Base-by-base conservation (phyloP, 1,140 invertebrate genomes). In the Drosophila sproati region DNA sequence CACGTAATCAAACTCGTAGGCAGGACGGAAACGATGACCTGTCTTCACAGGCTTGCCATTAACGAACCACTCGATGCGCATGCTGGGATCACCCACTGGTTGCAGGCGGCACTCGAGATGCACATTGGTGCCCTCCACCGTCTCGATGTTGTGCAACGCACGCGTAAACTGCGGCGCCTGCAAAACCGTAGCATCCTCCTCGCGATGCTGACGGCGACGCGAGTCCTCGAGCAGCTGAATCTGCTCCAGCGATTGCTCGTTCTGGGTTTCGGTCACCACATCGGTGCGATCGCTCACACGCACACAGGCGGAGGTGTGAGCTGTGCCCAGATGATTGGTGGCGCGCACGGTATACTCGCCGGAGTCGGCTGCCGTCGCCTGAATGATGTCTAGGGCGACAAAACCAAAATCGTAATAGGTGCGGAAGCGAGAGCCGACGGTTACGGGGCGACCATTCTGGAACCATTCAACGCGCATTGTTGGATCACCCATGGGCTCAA, bases 1-100 rank as follows among this genome's bases (percentile, higher is more conserved):
- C 5, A 99, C 98, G 91, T 99, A 99, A 91, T 99, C 98, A 93
- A 99, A 99, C 93, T 99, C 98, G 93, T 99, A 97, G 3, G 98
- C 97, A 51, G 98, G 98, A 93, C 98, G 95, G 94, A 99, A 99
- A 69, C 98, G 95, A 92, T 99, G 98, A 10, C 98, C 98, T 41
- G 96, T 96, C 92, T 96, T 96, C 3, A 98, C 95, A 20, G 96
- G 97, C 77, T 96, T 94, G 48, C 98, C 98, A 93, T 99, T 99
- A 29, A 98, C 96, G 91, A 98, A 97, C 99, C 99, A 99, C 80
- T 99, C 98, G 4, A 99, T 97, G 92, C 95, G 96, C 98, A 99
- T 98, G 4, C 96, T 96, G 0, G 98, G 95, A 93, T 99, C 98
- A 34, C 98, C 98, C 59, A 99, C 96, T 4, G 98, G 99, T 90